Evolutionary conservation across 2,113 vertebrate genomes (phyloP), one percentile per base, ranked within the genome.

Genomic region (Platanista minor): DNA sequence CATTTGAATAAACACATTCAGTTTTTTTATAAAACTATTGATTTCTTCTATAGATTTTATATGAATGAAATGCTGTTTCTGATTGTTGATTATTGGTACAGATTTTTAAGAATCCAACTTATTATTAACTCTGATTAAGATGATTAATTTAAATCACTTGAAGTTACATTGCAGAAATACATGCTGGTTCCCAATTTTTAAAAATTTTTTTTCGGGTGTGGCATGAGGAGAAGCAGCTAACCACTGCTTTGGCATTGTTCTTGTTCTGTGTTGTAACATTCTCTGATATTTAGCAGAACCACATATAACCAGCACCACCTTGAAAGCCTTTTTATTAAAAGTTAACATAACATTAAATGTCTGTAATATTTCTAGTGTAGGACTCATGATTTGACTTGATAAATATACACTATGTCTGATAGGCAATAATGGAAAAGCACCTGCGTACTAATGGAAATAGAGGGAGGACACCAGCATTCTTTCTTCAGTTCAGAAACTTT

Each of bases 261-360:
- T 23, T 31, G 6, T 8, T 72, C 66, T 41, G 5, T 61, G 2
- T 62, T 54, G 1, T 25, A 3, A 46, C 39, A 27, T 33, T 82
- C 1, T 39, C 15, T 93, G 43, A 64, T 5, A 85, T 92, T 74
- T n/a, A 71, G 36, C 33, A 72, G 57, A 18, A 43, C 29, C 64
- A 0, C 27, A 52, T 20, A 27, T 67, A 88, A 67, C 18, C 23
- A 59, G 25, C 3, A 69, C 36, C 21, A 57, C 46, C 10, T 81
- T 77, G 15, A 43, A 46, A 88, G 6, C 57, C 69, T 92, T 61
- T 74, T 25, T 25, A 31, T 27, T 93, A 67, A 67, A 94, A 87
- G 43, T 94, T 88, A 91, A 72, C 41, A 36, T 43, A 64, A 77
- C 90, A 69, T 62, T 77, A 77, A 67, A 61, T 92, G 2, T 71